A percentile compares a stretch with the other conserved stretches of the same genome.
Conservation (phyloP, 2,797 vertebrate genomes). For the Choloepus didactylus region DNA sequence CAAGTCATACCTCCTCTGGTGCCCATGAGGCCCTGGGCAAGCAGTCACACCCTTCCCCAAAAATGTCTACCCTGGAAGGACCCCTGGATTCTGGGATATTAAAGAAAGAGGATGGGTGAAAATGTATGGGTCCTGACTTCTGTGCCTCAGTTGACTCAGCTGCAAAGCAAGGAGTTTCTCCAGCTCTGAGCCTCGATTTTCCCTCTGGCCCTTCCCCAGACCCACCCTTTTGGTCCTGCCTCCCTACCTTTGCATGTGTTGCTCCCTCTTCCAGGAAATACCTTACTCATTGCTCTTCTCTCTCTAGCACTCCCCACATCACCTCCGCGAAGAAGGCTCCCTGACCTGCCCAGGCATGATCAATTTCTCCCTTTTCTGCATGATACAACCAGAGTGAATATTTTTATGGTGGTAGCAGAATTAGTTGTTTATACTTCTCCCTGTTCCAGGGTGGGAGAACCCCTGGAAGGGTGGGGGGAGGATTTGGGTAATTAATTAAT, state of each 20-base stretch:
- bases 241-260: not conserved
- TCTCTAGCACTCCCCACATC: not conserved
- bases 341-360: not conserved
- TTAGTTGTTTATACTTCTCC: not conserved
- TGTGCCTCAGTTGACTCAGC: not conserved
- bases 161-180: constrained; percentile 28
- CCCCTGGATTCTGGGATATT: not conserved
- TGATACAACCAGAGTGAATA: not conserved
- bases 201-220: not conserved
- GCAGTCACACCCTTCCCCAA: not conserved
- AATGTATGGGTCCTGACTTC: not conserved
- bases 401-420: not conserved
- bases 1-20: not conserved
- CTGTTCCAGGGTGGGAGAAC: not conserved
- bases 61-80: not conserved
- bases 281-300: not conserved
- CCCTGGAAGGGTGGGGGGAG: not conserved
- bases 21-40: not conserved
- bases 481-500: constrained; percentile 3
- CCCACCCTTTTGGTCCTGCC: not conserved
- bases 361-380: not conserved
- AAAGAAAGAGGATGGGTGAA: not conserved
- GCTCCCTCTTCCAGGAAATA: not conserved
- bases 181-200: not conserved
- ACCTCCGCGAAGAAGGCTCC: not conserved